Percentiles rank a stretch among this genome's conserved stretches.
phyloP scores from a whole-genome alignment of 2,888 invertebrate genomes.

The Drosophila anceps region DNA sequence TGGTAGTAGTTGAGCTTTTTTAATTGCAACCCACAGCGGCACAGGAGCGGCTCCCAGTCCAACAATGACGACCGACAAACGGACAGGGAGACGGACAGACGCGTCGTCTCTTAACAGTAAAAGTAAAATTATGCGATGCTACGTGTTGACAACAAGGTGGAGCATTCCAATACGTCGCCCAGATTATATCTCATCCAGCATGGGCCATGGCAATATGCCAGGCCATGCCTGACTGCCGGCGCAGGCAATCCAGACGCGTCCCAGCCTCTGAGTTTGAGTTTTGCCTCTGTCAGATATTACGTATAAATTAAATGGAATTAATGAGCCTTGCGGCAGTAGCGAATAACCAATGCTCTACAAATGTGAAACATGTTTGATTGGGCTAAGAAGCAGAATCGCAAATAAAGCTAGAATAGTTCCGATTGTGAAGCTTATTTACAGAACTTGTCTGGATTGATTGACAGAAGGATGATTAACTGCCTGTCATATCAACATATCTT shows the following conservation, averaged over 20 bases:
- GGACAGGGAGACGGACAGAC: constrained; percentile 10
- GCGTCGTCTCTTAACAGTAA: constrained; percentile 73
- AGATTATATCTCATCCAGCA: constrained; percentile 56
- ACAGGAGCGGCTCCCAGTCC: constrained; percentile 74
- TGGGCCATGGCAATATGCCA: constrained; percentile 11
- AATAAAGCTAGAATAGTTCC: neutral
- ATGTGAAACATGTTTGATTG: too few species aligned
- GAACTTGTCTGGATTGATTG: neutral
- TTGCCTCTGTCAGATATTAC: constrained; percentile 72
- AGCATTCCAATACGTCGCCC: constrained; percentile 75
- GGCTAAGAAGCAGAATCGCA: neutral
- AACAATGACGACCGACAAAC: constrained; percentile 23
- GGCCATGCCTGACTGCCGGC: constrained; percentile 19
- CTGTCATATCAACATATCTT: neutral
- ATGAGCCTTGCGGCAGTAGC: neutral
- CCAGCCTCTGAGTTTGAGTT: constrained; percentile 30
- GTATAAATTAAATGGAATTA: constrained; percentile 73
- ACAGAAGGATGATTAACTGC: neutral
- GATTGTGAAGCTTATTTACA: neutral
- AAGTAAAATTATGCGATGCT: constrained; percentile 77
- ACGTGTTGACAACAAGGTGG: constrained; percentile 75
- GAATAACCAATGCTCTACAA: constrained; percentile 28
- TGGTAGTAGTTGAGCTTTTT: constrained; percentile 78
- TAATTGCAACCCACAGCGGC: constrained; percentile 74
- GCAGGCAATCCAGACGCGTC: constrained; percentile 16